Conservation (phyloP, 2,797 vertebrate genomes). For the Aplochiton taeniatus region DNA sequence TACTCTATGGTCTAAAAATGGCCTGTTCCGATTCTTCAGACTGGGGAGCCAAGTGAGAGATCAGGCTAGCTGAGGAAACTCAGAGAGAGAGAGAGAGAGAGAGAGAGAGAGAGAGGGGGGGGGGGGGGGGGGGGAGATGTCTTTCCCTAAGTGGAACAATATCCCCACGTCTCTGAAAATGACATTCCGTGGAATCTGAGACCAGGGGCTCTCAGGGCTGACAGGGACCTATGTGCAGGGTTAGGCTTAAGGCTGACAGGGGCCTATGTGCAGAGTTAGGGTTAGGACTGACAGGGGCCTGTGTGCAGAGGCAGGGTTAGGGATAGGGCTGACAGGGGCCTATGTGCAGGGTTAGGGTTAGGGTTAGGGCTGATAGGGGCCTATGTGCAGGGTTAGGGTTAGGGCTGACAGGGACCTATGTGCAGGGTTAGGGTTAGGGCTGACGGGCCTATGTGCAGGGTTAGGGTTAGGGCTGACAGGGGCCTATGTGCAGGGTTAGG, state of each 20-base stretch:
- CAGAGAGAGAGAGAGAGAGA: conserved; percentile 28
- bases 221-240: too few species aligned
- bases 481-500: background rate
- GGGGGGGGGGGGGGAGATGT: conserved; percentile 33
- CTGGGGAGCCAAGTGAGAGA: conserved; percentile 29
- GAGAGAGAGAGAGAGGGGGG: conserved; percentile 31
- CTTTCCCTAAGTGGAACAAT: conserved; percentile 53
- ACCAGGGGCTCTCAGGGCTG: conserved; percentile 13
- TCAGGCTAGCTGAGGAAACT: too few species aligned
- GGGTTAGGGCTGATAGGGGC: background rate
- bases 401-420: background rate
- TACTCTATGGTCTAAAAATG: conserved; percentile 46
- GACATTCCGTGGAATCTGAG: conserved; percentile 48
- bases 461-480: background rate
- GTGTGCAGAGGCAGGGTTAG: background rate
- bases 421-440: background rate
- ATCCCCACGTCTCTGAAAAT: conserved; percentile 53
- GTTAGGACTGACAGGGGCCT: too few species aligned
- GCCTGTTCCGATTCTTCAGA: conserved; percentile 29
- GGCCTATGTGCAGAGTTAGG: background rate
- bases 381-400: too few species aligned
- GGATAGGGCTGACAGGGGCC: background rate
- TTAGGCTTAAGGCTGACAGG: too few species aligned
- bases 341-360: background rate
- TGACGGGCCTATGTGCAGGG: too few species aligned